phyloP scores from a whole-genome alignment of 2,888 invertebrate genomes.

The Allygus modestus region DNA sequence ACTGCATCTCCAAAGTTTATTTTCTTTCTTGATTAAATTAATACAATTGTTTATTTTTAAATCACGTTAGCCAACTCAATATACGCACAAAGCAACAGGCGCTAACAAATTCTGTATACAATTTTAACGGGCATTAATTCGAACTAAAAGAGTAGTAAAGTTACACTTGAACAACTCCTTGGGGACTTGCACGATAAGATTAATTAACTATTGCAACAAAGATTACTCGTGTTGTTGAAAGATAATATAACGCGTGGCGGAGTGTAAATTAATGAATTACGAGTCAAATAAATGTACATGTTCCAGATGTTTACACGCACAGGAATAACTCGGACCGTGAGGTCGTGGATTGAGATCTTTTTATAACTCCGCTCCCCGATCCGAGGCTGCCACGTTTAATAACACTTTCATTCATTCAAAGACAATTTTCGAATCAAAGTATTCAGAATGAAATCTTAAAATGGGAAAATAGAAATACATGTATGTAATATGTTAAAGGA shows the following conservation, averaged over 20 bases:
- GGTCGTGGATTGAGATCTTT: constrained; percentile 1
- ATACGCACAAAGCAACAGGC: too few relatives aligned
- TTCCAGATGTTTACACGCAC: constrained; percentile 33
- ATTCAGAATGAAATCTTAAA: too few relatives aligned
- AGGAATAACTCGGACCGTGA: constrained; percentile 14
- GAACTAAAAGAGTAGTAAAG: not conserved
- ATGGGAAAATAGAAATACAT: too few relatives aligned
- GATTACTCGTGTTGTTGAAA: not conserved
- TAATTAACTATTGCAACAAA: not conserved
- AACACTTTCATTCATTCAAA: not conserved
- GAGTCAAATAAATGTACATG: constrained; percentile 41
- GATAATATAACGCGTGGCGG: not conserved
- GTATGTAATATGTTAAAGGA: too few relatives aligned
- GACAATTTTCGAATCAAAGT: not conserved
- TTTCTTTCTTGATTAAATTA: too few relatives aligned
- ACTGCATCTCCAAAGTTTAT: too few relatives aligned
- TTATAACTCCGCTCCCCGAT: constrained; percentile 18
- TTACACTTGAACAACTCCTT: not conserved
- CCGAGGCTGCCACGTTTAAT: not conserved
- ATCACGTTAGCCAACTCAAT: too few relatives aligned
- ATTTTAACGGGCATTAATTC: too few relatives aligned
- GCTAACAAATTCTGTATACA: too few relatives aligned
- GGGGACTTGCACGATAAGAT: not conserved
- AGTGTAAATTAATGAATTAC: constrained; percentile 33
- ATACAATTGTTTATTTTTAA: too few relatives aligned